Evolutionary conservation across 1,140 invertebrate species (phyloP), one percentile per base, ranked within the genome.

Genomic region (Drosophila busckii): DNA sequence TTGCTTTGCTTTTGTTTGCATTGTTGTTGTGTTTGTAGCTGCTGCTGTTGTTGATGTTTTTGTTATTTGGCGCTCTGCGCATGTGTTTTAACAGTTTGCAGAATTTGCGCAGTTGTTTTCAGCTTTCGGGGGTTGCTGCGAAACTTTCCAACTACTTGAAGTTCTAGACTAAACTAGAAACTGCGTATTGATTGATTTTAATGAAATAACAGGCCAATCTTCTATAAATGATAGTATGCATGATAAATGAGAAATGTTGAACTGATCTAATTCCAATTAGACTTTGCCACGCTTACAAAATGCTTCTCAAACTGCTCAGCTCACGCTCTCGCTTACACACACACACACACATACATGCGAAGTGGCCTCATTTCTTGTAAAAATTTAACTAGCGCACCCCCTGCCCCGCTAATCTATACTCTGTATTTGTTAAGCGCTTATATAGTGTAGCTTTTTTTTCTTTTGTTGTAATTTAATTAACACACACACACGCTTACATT

Each of bases 41-140:
- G n/a, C n/a, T n/a, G n/a, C n/a, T n/a, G n/a, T 48, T 41, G 17
- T 63, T 58, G 12, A 41, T 52, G 31, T 64, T 75, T 5, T 59
- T 58, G 48, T 16, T 17, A 12, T 56, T 50, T 25, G 65, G 59
- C 58, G 40, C 55, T 75, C 55, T 70, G 70, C 70, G 70, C 70
- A 73, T 25, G 63, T 32, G 62, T 55, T 52, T 26, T n/a, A n/a
- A n/a, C n/a, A n/a, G 12, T 49, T 16, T 34, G 25, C 53, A 53
- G 49, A 61, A 76, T 76, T 76, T 76, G 66, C 71, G 71, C 66
- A 76, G 71, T 78, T 70, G 40, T 34, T 35, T n/a, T 7, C n/a
- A n/a, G n/a, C n/a, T n/a, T n/a, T n/a, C n/a, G n/a, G n/a, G n/a
- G n/a, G n/a, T n/a, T n/a, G n/a, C n/a, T n/a, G n/a, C n/a, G n/a